A percentile compares a stretch with the other conserved stretches of the same genome.
Conservation (phyloP, 2,113 vertebrate species). For the Neodon shergylaensis region DNA sequence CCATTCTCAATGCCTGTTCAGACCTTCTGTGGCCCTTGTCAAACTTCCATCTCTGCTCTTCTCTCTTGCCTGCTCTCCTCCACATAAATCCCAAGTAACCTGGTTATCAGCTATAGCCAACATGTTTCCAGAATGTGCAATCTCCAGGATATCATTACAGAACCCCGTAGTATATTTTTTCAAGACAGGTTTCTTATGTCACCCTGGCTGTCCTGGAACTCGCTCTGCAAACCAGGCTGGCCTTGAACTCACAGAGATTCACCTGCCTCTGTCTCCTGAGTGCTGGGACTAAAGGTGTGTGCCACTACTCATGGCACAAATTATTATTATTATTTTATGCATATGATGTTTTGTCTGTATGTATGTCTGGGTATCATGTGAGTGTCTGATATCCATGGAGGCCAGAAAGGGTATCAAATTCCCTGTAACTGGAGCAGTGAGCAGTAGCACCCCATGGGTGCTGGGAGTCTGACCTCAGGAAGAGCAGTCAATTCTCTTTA, state of each 20-base stretch:
- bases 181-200: not conserved
- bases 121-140: not conserved
- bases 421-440: too few species aligned
- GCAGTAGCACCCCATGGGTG: too few species aligned
- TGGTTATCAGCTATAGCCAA: too few species aligned
- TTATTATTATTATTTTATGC: not conserved
- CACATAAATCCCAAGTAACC: not conserved
- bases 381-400: not conserved
- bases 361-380: not conserved
- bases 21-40: fast-evolving
- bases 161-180: not conserved
- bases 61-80: not conserved
- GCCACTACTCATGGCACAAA: not conserved
- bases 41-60: not conserved
- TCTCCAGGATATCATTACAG: not conserved
- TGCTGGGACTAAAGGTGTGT: not conserved
- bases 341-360: not conserved
- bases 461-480: not conserved
- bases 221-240: not conserved
- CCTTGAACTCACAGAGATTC: not conserved
- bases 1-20: not conserved
- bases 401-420: not conserved
- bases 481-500: not conserved
- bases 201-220: not conserved
- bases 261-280: not conserved